phyloP scores from a whole-genome alignment of 1,140 invertebrate species.

The Drosophila repletoides region DNA sequence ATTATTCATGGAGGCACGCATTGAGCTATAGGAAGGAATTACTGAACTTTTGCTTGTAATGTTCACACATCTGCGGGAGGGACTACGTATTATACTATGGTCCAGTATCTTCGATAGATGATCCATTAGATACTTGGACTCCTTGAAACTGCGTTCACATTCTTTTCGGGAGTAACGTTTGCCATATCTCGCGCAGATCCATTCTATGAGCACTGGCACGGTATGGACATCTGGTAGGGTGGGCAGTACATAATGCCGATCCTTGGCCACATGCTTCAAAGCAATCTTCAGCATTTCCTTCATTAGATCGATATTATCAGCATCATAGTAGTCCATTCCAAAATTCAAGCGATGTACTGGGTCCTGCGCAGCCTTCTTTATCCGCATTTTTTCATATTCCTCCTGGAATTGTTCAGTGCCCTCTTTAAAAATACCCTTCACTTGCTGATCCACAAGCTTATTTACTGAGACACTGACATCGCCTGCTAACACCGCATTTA shows the following conservation, averaged over 20 bases:
- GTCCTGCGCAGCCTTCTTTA: not conserved
- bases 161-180: conserved; percentile 43
- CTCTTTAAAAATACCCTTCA: conserved; percentile 15
- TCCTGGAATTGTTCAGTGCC: conserved; percentile 21
- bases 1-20: too few species aligned
- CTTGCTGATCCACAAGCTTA: conserved; percentile 26
- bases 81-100: not conserved
- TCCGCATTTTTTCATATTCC: conserved; percentile 10
- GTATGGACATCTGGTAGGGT: conserved; percentile 57
- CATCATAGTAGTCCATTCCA: conserved; percentile 38
- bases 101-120: not conserved
- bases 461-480: conserved; percentile 1
- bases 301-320: conserved; percentile 42
- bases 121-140: not conserved
- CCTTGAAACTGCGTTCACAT: not conserved
- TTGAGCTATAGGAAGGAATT: too few species aligned
- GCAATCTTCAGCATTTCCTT: conserved; percentile 40
- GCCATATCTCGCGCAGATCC: conserved; percentile 60
- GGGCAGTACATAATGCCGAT: conserved; percentile 53
- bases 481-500: conserved; percentile 17
- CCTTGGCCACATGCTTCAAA: conserved; percentile 33
- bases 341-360: conserved; percentile 3
- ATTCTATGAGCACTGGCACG: conserved; percentile 54
- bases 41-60: not conserved
- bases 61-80: not conserved